A percentile compares a stretch with the other conserved stretches of the same genome.
phyloP scores from a whole-genome alignment of 1,140 invertebrate species.

The Neocloeon triangulifer region DNA sequence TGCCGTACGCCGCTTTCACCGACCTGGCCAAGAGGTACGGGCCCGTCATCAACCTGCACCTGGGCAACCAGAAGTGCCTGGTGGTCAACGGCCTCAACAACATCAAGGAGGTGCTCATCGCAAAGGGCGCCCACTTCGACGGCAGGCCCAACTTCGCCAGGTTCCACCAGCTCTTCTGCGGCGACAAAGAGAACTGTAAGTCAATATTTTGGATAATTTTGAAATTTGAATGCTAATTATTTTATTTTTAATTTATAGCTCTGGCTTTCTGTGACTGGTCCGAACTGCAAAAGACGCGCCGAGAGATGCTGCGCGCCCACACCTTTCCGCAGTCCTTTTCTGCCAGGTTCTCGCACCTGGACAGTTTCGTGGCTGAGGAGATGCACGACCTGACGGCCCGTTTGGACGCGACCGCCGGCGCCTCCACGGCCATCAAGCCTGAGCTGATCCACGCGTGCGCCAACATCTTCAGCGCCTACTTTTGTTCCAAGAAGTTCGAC shows the following conservation, averaged over 20 bases:
- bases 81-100: conserved; percentile 36
- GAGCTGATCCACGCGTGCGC: conserved; percentile 11
- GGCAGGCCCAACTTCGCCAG: conserved; percentile 36
- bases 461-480: conserved; percentile 21
- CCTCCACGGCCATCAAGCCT: conserved; percentile 9
- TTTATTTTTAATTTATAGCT: conserved; percentile 14
- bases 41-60: conserved; percentile 26
- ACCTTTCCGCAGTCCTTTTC: conserved; percentile 13
- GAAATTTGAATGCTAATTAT: conserved; percentile 1
- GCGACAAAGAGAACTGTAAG: conserved; percentile 47
- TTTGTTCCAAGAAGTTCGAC: conserved; percentile 16
- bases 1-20: conserved; percentile 38
- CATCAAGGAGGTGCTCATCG: conserved; percentile 35
- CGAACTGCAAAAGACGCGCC: conserved; percentile 16
- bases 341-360: conserved; percentile 11
- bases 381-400: conserved; percentile 8
- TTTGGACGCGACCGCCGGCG: background rate
- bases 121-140: conserved; percentile 35
- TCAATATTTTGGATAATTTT: conserved; percentile 11
- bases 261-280: conserved; percentile 23
- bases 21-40: conserved; percentile 26
- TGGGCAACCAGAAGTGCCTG: conserved; percentile 33
- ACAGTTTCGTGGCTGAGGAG: conserved; percentile 10
- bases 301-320: conserved; percentile 14
- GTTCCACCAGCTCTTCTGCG: conserved; percentile 35